Evolutionary conservation across 2,113 vertebrate species (phyloP).

Genomic region (Pelecanoides urinatrix): DNA sequence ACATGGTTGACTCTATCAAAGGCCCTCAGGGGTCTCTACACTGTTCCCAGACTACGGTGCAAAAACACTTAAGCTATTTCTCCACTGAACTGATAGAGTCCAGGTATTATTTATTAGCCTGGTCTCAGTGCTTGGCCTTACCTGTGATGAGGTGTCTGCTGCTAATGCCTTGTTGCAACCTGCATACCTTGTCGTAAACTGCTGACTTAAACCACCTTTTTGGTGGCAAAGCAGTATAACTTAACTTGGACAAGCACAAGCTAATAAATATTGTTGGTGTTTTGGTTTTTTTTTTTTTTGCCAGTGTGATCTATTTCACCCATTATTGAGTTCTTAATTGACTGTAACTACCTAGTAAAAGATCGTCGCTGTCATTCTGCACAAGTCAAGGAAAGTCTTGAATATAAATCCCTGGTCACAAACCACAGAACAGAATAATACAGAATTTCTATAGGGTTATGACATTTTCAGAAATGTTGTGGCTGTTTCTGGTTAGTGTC

Average conservation of each 20-base stretch:
- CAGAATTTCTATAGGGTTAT: background rate
- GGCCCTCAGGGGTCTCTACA: background rate
- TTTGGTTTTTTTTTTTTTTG: background rate
- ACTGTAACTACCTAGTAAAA: background rate
- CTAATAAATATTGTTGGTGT: background rate
- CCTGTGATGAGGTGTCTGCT: background rate
- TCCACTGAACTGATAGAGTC: background rate
- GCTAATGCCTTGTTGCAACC: background rate
- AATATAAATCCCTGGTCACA: background rate
- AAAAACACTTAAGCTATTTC: background rate
- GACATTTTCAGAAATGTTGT: background rate
- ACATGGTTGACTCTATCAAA: background rate
- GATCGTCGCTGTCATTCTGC: background rate
- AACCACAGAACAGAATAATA: background rate
- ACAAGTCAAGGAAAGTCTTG: background rate
- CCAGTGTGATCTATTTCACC: background rate
- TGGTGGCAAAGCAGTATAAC: background rate
- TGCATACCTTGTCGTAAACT: background rate
- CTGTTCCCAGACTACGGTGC: background rate
- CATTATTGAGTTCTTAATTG: conserved; percentile 31
- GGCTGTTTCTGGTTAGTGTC: background rate
- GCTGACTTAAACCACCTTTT: background rate
- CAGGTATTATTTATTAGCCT: background rate
- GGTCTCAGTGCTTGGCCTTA: background rate
- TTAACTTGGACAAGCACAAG: background rate